Conservation (phyloP, 2,113 vertebrate species). For the Tretioscincus oriximinensis region DNA sequence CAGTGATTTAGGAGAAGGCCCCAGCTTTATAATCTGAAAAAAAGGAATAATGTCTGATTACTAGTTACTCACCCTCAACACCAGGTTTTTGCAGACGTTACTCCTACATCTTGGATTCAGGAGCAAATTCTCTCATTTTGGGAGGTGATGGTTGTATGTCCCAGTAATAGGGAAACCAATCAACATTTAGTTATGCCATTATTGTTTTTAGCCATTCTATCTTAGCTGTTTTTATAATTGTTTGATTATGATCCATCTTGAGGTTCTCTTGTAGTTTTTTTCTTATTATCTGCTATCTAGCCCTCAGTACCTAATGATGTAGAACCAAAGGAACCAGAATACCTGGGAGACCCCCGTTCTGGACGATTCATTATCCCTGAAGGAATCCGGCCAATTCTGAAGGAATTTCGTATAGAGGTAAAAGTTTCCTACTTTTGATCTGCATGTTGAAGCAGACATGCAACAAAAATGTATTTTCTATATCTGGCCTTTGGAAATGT, state of each 20-base stretch:
- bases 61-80: no score
- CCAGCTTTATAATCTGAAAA: neutral
- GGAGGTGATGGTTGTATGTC: neutral
- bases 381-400: conserved; percentile 82
- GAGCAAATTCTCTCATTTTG: neutral
- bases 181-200: no score
- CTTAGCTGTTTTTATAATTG: no score
- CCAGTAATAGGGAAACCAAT: neutral
- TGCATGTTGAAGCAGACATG: neutral
- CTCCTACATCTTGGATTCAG: neutral
- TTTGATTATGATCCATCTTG: no score
- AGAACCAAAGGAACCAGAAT: conserved; percentile 78
- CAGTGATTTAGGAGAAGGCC: neutral
- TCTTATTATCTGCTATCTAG: conserved; percentile 59
- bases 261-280: neutral
- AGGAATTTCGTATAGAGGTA: conserved; percentile 91
- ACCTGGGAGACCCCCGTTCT: conserved; percentile 63
- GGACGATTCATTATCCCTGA: conserved; percentile 81
- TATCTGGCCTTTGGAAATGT: neutral
- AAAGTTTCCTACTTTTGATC: rapidly evolving
- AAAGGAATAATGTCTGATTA: neutral
- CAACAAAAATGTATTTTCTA: neutral
- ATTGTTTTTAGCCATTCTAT: no score
- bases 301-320: conserved; percentile 81
- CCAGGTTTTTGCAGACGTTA: neutral